Evolutionary conservation across 2,113 vertebrate species (phyloP).

Genomic region (Lynx canadensis): DNA sequence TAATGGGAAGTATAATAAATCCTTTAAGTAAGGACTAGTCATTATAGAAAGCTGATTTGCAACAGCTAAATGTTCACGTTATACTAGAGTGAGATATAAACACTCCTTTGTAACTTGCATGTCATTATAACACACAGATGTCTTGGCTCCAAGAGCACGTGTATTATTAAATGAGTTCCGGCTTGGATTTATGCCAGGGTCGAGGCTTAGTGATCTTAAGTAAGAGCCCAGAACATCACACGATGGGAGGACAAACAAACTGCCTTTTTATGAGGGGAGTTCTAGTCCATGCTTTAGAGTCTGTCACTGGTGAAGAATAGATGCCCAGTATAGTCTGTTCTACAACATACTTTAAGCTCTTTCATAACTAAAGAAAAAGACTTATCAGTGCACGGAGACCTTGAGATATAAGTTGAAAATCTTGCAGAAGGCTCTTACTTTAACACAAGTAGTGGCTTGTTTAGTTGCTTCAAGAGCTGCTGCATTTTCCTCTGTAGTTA

Average conservation of each 20-base stretch:
- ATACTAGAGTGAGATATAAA: conserved; percentile 82
- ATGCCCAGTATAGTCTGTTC: neutral
- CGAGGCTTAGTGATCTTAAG: conserved; percentile 77
- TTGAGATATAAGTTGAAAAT: neutral
- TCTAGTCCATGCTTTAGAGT: neutral
- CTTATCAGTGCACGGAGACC: neutral
- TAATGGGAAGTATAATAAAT: conserved; percentile 80
- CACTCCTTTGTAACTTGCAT: conserved; percentile 83
- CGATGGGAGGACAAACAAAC: conserved; percentile 75
- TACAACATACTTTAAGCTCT: neutral
- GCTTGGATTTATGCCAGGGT: conserved; percentile 77
- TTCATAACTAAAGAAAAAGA: neutral
- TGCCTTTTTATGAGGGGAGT: neutral
- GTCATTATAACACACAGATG: conserved; percentile 81
- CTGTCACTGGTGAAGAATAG: neutral
- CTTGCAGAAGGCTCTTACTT: neutral
- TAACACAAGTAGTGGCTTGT: neutral
- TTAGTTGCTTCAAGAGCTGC: conserved; percentile 6
- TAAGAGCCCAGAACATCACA: conserved; percentile 73
- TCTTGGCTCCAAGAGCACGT: conserved; percentile 81
- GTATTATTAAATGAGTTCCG: conserved; percentile 75
- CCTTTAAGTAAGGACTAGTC: conserved; percentile 78
- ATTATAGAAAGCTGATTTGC: conserved; percentile 80
- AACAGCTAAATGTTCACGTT: conserved; percentile 83
- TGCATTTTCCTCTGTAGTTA: neutral